A percentile compares a stretch with the other conserved stretches of the same genome.
Conservation (phyloP, 2,113 vertebrate genomes). For the Psephotus haematonotus region DNA sequence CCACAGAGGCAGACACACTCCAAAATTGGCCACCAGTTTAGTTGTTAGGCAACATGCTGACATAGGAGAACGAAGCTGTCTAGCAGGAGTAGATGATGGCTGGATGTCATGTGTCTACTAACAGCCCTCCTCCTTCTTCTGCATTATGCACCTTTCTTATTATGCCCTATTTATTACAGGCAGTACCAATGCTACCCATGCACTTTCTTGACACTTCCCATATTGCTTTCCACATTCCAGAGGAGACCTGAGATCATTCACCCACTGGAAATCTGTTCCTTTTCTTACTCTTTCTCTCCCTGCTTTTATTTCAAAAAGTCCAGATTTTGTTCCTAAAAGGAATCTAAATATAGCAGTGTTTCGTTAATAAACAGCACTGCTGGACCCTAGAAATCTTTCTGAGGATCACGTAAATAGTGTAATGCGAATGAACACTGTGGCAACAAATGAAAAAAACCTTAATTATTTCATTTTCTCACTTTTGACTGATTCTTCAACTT, state of each 20-base stretch:
- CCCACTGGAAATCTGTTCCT: not conserved
- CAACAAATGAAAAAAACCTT: not conserved
- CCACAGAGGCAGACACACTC: not conserved
- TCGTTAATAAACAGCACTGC: not conserved
- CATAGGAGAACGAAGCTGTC: not conserved
- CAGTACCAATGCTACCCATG: not conserved
- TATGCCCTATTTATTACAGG: not conserved
- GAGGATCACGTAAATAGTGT: not conserved
- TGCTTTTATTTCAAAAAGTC: not conserved
- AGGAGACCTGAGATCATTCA: not conserved
- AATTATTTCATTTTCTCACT: not conserved
- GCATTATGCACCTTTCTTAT: not conserved
- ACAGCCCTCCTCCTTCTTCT: not conserved
- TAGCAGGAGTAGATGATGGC: not conserved
- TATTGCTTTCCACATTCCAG: not conserved
- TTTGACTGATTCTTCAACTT: not conserved
- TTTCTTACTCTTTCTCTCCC: not conserved
- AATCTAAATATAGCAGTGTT: not conserved
- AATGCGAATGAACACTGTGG: not conserved
- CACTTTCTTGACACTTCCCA: not conserved
- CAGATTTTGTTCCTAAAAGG: not conserved
- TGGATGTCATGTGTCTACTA: not conserved
- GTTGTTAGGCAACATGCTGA: not conserved
- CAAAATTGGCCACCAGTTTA: not conserved
- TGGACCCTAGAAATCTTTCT: not conserved